A percentile compares a stretch with the other conserved stretches of the same genome.
Evolutionary conservation across 2,888 invertebrate genomes (phyloP).

Genomic region (Erebia palarica): DNA sequence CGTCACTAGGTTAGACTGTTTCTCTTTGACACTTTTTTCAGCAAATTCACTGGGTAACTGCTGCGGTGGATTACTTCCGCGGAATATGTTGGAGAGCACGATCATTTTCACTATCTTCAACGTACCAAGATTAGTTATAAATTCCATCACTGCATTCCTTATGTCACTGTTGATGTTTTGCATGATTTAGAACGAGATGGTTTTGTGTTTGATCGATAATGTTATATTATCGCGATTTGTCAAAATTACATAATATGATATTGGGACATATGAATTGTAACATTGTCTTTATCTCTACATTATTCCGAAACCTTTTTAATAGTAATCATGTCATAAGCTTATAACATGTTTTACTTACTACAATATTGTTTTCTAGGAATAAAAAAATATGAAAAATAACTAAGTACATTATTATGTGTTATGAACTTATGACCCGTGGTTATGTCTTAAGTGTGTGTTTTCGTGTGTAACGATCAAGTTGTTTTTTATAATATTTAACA

Average conservation of each 20-base stretch:
- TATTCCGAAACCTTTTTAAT: not conserved
- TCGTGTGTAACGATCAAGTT: too few relatives aligned
- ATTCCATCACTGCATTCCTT: conserved; percentile 81
- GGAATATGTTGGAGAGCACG: conserved; percentile 77
- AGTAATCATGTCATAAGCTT: not conserved
- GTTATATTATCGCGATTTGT: not conserved
- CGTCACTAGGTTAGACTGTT: conserved; percentile 53
- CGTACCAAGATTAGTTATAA: conserved; percentile 70
- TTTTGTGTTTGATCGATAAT: conserved; percentile 58
- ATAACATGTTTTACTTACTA: too few relatives aligned
- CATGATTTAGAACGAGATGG: conserved; percentile 54
- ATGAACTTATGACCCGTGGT: too few relatives aligned
- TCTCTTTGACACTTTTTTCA: conserved; percentile 46
- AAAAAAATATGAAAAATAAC: not conserved
- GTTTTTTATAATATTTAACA: too few relatives aligned
- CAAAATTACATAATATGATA: not conserved
- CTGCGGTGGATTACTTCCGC: conserved; percentile 67
- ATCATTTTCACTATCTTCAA: conserved; percentile 79
- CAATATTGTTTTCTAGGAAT: too few relatives aligned
- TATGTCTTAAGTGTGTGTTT: too few relatives aligned
- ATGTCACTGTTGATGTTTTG: conserved; percentile 60
- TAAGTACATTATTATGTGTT: not conserved
- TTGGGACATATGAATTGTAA: not conserved
- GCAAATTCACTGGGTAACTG: conserved; percentile 52
- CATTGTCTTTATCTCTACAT: not conserved